Conservation (phyloP, 1,140 invertebrate species). For the Elysia chlorotica region DNA sequence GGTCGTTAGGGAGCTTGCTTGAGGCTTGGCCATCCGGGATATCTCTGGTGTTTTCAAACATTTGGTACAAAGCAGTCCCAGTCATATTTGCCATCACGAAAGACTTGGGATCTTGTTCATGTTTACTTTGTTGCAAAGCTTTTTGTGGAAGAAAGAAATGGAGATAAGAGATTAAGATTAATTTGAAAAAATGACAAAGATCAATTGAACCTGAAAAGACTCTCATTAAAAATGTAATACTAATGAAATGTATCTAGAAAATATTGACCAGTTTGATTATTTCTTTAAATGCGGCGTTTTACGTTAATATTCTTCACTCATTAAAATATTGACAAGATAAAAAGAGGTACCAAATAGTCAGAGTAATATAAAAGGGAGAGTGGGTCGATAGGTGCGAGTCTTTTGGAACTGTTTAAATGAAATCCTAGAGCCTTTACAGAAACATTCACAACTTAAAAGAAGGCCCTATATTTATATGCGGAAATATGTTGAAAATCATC, state of each 20-base stretch:
- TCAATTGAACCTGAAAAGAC: neutral
- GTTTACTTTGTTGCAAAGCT: neutral
- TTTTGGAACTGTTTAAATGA: too few species aligned
- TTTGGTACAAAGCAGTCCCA: conserved; percentile 56
- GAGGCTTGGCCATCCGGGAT: neutral
- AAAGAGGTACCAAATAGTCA: too few species aligned
- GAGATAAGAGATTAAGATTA: neutral
- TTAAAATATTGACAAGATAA: neutral
- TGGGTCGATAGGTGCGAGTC: too few species aligned
- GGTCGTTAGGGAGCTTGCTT: neutral
- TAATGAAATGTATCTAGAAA: neutral
- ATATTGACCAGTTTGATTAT: neutral
- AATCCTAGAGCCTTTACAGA: too few species aligned
- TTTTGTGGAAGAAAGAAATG: neutral
- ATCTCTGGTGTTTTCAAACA: conserved; percentile 42
- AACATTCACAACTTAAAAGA: too few species aligned
- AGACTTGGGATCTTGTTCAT: conserved; percentile 31
- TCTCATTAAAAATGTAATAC: neutral
- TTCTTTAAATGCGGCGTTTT: neutral
- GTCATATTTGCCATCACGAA: conserved; percentile 56
- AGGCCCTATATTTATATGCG: too few species aligned
- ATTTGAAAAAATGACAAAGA: neutral
- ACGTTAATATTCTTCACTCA: neutral
- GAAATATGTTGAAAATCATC: too few species aligned
- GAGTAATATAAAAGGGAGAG: too few species aligned